phyloP scores from a whole-genome alignment of 2,797 vertebrate species.

The Silurus aristotelis region DNA sequence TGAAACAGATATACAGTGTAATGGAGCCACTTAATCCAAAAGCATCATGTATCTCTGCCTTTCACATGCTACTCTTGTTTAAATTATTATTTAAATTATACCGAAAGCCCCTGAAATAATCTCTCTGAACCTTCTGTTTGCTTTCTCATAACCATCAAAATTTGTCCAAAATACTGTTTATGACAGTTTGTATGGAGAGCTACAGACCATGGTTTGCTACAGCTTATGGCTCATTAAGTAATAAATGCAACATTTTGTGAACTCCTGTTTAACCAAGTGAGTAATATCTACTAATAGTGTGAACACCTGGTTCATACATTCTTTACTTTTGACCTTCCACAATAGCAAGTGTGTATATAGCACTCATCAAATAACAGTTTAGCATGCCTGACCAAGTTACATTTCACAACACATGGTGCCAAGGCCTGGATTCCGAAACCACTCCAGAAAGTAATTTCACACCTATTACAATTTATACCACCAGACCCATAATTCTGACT shows the following conservation, averaged over 20 bases:
- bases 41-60: not conserved
- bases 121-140: not conserved
- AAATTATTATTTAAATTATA: not conserved
- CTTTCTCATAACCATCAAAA: not conserved
- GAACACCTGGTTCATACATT: conserved; percentile 25
- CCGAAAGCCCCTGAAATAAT: not conserved
- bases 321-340: conserved; percentile 26
- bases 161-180: conserved; percentile 54
- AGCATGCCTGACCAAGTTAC: conserved; percentile 66
- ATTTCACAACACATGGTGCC: conserved; percentile 61
- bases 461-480: conserved; percentile 75
- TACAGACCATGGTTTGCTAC: conserved; percentile 35
- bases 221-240: conserved; percentile 52
- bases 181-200: conserved; percentile 25
- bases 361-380: conserved; percentile 59
- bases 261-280: conserved; percentile 30
- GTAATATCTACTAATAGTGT: conserved; percentile 34
- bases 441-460: conserved; percentile 75
- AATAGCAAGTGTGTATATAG: conserved; percentile 33
- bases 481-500: conserved; percentile 53
- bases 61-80: not conserved
- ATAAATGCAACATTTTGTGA: conserved; percentile 50
- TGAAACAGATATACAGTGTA: conserved; percentile 11
- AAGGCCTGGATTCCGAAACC: conserved; percentile 47
- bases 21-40: conserved; percentile 7